These are phyloP conservation scores for Thera britannica DNA, from an alignment of 2,888 invertebrate species.

Conservation along the genomic window DNA sequence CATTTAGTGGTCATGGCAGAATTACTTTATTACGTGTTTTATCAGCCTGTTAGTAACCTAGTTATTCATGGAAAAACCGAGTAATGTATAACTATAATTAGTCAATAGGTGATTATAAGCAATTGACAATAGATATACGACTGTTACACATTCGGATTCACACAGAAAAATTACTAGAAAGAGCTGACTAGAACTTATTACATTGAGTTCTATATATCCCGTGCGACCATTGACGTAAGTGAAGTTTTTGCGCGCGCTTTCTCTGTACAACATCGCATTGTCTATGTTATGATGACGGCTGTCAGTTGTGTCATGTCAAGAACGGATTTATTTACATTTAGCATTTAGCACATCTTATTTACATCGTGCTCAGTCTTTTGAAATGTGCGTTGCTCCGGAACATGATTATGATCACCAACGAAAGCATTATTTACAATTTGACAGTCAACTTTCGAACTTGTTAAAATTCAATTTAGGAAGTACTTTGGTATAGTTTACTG, in stretches of 20 bases:
- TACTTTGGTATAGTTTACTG: background rate
- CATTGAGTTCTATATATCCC: slow-evolving; percentile 28
- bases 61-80: slow-evolving; percentile 19
- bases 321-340: slow-evolving; percentile 32
- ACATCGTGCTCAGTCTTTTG: background rate
- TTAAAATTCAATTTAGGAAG: background rate
- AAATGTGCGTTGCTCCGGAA: slow-evolving; percentile 4
- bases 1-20: slow-evolving; percentile 5
- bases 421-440: slow-evolving; percentile 5
- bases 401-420: slow-evolving; percentile 4
- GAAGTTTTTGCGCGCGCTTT: slow-evolving; percentile 47
- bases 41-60: slow-evolving; percentile 19
- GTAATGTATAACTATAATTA: slow-evolving; percentile 14
- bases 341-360: slow-evolving; percentile 6
- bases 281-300: slow-evolving; percentile 34
- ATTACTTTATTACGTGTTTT: slow-evolving; percentile 16
- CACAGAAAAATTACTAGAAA: slow-evolving; percentile 34
- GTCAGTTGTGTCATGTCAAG: slow-evolving; percentile 34
- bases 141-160: slow-evolving; percentile 34
- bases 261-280: slow-evolving; percentile 47
- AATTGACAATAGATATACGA: slow-evolving; percentile 19
- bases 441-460: slow-evolving; percentile 10
- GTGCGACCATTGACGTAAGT: slow-evolving; percentile 37
- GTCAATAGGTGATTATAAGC: slow-evolving; percentile 16
- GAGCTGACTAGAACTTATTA: slow-evolving; percentile 27